Evolutionary conservation across 2,888 invertebrate species (phyloP), one percentile per base, ranked within the genome.

Genomic region (Drosophila vallismaia): DNA sequence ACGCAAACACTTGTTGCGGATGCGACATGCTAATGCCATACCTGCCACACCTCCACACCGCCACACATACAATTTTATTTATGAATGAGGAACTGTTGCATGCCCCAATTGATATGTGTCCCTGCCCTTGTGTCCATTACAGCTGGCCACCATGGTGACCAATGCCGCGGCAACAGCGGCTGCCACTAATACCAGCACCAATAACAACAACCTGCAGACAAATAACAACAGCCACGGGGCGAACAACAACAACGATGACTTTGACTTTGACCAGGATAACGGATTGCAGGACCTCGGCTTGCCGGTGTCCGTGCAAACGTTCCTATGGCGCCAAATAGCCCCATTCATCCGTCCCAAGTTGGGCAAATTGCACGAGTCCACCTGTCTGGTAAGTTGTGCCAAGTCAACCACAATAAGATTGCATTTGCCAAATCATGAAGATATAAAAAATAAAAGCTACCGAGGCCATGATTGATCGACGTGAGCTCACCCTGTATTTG

Each of bases 251-350:
- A 81, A 88, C 58, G 91, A 91, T 53, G 86, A 90, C 66, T 89
- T 89, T 75, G 91, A 91, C 70, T 89, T 91, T 75, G 90, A 91
- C 74, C 91, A 90, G 87, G 95, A 96, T 79, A 94, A 94, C 80
- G 93, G 94, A 40, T 93, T 94, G 83, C 94, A 94, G 76, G 97
- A 97, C 87, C 95, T 96, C 88, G 94, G 95, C 59, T 93, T 99
- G 71, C 99, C 99, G 0, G 95, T 99, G 74, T 97, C 99, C 1
- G 97, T 99, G 68, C 99, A 99, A 92, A 96, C 97, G 86, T 99
- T 98, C 92, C 94, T 99, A 71, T 99, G 99, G 99, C 94, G 97
- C 84, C 98, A 99, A 93, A 97, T 98, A 74, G 98, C 99, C 75
- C 99, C 99, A 9, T 99, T 99, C 91, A 97, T 99, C 64, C 94